Conservation (phyloP, 2,113 vertebrate species). For the Sminthopsis crassicaudata region DNA sequence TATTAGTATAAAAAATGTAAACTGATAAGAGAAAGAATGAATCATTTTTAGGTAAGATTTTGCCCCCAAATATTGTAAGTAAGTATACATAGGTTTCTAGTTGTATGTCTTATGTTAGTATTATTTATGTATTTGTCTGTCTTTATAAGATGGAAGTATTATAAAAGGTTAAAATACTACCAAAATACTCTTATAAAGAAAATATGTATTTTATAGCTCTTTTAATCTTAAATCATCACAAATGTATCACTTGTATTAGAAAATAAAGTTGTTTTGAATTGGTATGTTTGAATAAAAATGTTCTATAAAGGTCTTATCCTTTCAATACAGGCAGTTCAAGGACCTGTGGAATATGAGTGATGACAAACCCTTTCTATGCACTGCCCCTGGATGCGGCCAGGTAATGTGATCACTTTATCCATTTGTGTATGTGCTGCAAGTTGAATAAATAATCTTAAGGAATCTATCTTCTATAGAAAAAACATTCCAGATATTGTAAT, state of each 20-base stretch:
- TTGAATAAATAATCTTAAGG: background rate
- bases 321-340: constrained; percentile 88
- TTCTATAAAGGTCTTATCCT: constrained; percentile 47
- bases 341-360: constrained; percentile 99
- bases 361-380: constrained; percentile 99
- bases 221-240: background rate
- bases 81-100: constrained; percentile 27
- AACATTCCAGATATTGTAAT: background rate
- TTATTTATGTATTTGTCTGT: background rate
- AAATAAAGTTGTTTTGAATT: background rate
- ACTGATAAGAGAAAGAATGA: background rate
- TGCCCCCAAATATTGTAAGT: background rate
- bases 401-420: constrained; percentile 82
- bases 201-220: background rate
- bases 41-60: background rate
- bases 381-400: constrained; percentile 99
- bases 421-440: constrained; percentile 50
- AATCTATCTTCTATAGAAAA: background rate
- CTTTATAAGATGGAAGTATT: constrained; percentile 36
- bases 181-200: constrained; percentile 31
- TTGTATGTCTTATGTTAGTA: background rate
- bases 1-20: background rate
- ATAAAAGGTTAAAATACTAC: constrained; percentile 35
- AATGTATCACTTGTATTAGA: background rate
- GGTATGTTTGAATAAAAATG: background rate